phyloP scores from a whole-genome alignment of 2,888 invertebrate genomes.

The Bugula neritina region DNA sequence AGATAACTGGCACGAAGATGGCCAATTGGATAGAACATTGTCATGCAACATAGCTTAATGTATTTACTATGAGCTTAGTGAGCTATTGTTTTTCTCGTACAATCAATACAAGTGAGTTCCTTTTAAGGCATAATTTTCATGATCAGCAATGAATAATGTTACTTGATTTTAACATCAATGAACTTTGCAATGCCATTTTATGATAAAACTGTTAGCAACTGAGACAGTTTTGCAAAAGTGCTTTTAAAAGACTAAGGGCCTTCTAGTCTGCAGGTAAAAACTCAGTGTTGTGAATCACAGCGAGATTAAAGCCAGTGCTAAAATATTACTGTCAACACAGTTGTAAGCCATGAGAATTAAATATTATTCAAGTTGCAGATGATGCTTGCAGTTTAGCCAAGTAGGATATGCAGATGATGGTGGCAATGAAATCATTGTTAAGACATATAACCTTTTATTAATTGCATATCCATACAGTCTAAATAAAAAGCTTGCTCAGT shows the following conservation, averaged over 20 bases:
- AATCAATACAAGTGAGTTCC: not conserved
- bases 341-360: no score
- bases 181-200: not conserved
- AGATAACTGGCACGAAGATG: not conserved
- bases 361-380: no score
- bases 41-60: slow-evolving; percentile 5
- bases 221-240: no score
- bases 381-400: no score
- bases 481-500: not conserved
- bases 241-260: no score
- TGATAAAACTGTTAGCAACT: not conserved
- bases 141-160: not conserved
- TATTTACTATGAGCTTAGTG: not conserved
- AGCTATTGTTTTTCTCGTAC: not conserved
- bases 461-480: not conserved
- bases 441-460: not conserved
- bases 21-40: not conserved
- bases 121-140: not conserved
- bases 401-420: not conserved
- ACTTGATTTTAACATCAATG: not conserved
- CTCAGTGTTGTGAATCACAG: no score
- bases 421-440: not conserved
- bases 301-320: no score
- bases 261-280: no score
- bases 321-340: no score